phyloP scores from a whole-genome alignment of 2,888 invertebrate species.

The Cerastis leucographa region DNA sequence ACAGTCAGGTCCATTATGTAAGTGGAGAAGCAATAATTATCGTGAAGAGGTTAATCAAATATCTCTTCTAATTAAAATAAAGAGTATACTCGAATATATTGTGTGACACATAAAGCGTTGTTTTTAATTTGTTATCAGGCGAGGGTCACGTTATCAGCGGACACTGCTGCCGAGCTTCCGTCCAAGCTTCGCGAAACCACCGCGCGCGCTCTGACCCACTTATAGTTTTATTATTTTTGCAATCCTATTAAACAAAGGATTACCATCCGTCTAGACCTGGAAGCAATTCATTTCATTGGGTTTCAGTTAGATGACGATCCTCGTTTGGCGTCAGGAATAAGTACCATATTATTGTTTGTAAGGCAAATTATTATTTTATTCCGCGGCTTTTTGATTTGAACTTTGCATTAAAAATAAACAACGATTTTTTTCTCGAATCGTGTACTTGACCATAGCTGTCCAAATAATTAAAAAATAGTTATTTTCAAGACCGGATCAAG shows the following conservation, averaged over 20 bases:
- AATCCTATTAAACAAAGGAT: constrained; percentile 30
- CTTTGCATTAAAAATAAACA: no score
- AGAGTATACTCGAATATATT: background rate
- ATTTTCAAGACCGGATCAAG: no score
- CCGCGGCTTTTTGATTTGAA: no score
- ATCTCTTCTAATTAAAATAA: constrained; percentile 4
- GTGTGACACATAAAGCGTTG: constrained; percentile 71
- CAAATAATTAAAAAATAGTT: no score
- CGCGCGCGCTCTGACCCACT: constrained; percentile 68
- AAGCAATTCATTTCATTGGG: no score
- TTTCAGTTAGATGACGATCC: no score
- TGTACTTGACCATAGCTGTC: no score
- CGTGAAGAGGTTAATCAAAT: constrained; percentile 7
- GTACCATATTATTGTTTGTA: background rate
- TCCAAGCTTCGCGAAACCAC: constrained; percentile 64
- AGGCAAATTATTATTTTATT: no score
- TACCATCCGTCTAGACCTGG: no score
- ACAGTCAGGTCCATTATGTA: background rate
- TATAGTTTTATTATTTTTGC: constrained; percentile 58
- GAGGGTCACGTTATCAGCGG: constrained; percentile 77
- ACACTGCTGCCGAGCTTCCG: constrained; percentile 81
- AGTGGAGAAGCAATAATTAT: background rate
- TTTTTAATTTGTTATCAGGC: constrained; percentile 78
- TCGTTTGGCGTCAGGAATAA: background rate
- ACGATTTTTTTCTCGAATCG: no score